Percentiles rank a stretch among this genome's conserved stretches.
Conservation (phyloP, 2,797 vertebrate species). For the Remorina albescens region DNA sequence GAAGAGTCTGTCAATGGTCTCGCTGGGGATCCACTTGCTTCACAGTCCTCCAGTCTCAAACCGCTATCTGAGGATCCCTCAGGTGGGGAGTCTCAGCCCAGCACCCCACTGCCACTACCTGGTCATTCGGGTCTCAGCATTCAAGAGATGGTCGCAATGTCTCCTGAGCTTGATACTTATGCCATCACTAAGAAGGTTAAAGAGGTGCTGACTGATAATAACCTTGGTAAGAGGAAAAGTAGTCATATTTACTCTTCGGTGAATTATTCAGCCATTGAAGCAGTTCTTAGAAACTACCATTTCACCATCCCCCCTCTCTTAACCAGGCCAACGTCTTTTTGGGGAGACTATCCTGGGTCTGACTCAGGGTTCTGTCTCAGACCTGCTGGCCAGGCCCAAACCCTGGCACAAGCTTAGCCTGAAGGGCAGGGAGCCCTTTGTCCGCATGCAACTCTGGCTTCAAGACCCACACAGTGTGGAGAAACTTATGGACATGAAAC, state of each 20-base stretch:
- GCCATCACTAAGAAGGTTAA: constrained; percentile 98
- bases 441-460: constrained; percentile 99
- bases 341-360: constrained; percentile 98
- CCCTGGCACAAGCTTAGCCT: constrained; percentile 99
- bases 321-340: constrained; percentile 93
- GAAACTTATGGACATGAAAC: constrained; percentile 99
- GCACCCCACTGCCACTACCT: constrained; percentile 85
- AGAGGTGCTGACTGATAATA: constrained; percentile 97
- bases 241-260: constrained; percentile 8
- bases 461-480: constrained; percentile 98
- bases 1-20: constrained; percentile 94
- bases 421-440: constrained; percentile 97
- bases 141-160: constrained; percentile 96
- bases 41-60: constrained; percentile 89
- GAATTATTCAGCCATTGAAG: constrained; percentile 44
- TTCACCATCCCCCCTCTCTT: constrained; percentile 17
- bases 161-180: constrained; percentile 95
- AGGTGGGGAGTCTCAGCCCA: constrained; percentile 88
- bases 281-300: constrained; percentile 41
- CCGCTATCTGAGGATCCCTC: constrained; percentile 85
- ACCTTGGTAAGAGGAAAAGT: constrained; percentile 89
- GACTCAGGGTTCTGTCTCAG: constrained; percentile 98
- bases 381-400: constrained; percentile 98
- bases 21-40: constrained; percentile 87
- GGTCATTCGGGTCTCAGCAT: constrained; percentile 92